Percentiles rank a stretch among this genome's conserved stretches.
Evolutionary conservation across 2,888 invertebrate genomes (phyloP).

Genomic region (Ormia ochracea): DNA sequence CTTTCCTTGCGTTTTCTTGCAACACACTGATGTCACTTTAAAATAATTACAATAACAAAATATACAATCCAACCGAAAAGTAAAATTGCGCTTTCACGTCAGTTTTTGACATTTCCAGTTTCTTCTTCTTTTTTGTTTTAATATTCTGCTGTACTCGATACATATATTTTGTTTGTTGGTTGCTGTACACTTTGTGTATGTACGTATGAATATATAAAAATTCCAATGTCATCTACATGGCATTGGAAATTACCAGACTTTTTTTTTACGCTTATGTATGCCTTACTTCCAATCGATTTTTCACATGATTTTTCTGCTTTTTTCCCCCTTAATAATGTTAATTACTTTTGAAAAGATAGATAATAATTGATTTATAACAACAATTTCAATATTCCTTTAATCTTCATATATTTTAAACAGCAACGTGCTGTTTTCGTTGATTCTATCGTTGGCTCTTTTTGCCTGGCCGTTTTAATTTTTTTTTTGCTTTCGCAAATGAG

Average conservation of each 20-base stretch:
- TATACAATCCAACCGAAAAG: conserved; percentile 43
- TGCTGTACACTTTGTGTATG: conserved; percentile 42
- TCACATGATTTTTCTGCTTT: conserved; percentile 70
- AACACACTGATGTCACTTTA: conserved; percentile 61
- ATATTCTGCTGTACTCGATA: conserved; percentile 17
- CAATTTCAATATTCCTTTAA: no score
- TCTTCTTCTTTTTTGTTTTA: conserved; percentile 34
- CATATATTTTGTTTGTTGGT: conserved; percentile 41
- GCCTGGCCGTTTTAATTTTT: neutral
- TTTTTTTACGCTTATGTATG: conserved; percentile 45
- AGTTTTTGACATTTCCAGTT: conserved; percentile 46
- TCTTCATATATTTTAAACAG: neutral
- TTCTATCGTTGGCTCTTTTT: neutral
- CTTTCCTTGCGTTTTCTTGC: conserved; percentile 21
- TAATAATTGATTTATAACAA: conserved; percentile 15
- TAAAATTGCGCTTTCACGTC: conserved; percentile 58
- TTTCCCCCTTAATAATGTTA: conserved; percentile 31
- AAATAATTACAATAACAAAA: conserved; percentile 55
- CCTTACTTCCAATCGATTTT: conserved; percentile 74
- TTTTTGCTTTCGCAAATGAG: neutral
- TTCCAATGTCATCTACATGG: conserved; percentile 63
- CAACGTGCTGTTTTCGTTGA: conserved; percentile 8
- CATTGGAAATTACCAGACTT: conserved; percentile 56
- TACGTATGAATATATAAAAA: conserved; percentile 34
- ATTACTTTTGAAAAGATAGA: neutral